Evolutionary conservation across 1,140 invertebrate genomes (phyloP).

Genomic region (Doryteuthis pealeii): DNA sequence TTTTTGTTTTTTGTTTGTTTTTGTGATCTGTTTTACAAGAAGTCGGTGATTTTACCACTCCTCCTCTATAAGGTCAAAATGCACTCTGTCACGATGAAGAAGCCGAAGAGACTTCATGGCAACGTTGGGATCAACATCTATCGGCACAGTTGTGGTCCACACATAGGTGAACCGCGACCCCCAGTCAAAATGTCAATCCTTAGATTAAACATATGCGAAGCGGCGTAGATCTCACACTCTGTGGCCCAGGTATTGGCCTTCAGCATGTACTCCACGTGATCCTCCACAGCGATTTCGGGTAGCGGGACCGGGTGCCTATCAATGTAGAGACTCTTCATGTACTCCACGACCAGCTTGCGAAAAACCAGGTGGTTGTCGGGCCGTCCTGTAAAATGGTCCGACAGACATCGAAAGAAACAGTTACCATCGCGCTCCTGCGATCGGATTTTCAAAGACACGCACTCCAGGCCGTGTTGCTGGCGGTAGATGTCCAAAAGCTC

Average conservation of each 20-base stretch:
- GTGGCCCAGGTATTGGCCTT: background rate
- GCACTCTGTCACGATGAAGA: background rate
- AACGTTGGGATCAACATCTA: background rate
- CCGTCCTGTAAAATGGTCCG: background rate
- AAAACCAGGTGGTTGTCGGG: background rate
- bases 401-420: background rate
- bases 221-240: conserved; percentile 3
- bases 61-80: background rate
- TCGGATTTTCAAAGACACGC: background rate
- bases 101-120: background rate
- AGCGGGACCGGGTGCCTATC: background rate
- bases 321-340: background rate
- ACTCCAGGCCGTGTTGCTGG: no score
- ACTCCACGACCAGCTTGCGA: background rate
- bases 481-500: no score
- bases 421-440: background rate
- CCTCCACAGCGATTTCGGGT: background rate
- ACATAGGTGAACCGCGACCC: background rate
- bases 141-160: background rate
- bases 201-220: background rate
- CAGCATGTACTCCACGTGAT: background rate
- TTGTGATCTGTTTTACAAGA: no score
- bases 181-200: background rate
- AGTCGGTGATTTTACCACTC: background rate
- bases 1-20: no score